phyloP scores from a whole-genome alignment of 2,113 vertebrate genomes.

The Ancistrus triradiatus region DNA sequence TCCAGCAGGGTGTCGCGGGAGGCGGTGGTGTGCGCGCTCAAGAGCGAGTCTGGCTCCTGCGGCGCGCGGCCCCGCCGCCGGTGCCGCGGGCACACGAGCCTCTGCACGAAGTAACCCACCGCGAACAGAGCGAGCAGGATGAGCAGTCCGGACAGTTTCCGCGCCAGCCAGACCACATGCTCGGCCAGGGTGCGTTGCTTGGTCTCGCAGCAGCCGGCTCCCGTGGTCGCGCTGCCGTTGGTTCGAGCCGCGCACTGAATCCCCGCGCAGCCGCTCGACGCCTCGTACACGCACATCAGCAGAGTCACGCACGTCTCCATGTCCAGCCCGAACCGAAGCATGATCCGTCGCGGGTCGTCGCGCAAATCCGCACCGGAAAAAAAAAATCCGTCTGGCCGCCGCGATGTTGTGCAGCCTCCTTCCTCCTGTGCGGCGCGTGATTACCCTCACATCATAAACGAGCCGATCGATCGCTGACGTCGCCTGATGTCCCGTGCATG shows the following conservation, averaged over 20 bases:
- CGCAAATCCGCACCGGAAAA: not conserved
- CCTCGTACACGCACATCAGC: constrained; percentile 62
- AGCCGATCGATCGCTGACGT: constrained; percentile 26
- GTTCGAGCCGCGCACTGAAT: constrained; percentile 74
- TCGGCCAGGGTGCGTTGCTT: constrained; percentile 81
- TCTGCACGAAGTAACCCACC: constrained; percentile 89
- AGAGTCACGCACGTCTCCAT: constrained; percentile 54
- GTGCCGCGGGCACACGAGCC: constrained; percentile 84
- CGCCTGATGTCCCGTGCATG: constrained; percentile 1
- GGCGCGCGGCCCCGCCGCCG: constrained; percentile 65
- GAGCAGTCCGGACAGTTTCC: constrained; percentile 85
- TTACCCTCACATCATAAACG: constrained; percentile 18
- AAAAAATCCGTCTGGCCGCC: no score
- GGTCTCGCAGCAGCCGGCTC: constrained; percentile 72
- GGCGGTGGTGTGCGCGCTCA: constrained; percentile 69
- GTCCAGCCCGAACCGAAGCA: constrained; percentile 54
- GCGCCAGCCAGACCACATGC: constrained; percentile 82
- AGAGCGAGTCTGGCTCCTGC: constrained; percentile 69
- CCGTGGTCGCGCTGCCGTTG: constrained; percentile 63
- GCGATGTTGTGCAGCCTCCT: not conserved
- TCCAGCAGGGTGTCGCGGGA: constrained; percentile 79
- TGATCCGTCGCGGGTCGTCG: constrained; percentile 41
- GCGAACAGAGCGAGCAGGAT: constrained; percentile 85
- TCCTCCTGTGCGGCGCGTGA: not conserved
- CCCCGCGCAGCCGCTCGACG: constrained; percentile 71